Percentiles rank a stretch among this genome's conserved stretches.
These are phyloP conservation scores for Ennomos quercinarius DNA, from an alignment of 2,888 invertebrate species.

Conservation along the genomic window DNA sequence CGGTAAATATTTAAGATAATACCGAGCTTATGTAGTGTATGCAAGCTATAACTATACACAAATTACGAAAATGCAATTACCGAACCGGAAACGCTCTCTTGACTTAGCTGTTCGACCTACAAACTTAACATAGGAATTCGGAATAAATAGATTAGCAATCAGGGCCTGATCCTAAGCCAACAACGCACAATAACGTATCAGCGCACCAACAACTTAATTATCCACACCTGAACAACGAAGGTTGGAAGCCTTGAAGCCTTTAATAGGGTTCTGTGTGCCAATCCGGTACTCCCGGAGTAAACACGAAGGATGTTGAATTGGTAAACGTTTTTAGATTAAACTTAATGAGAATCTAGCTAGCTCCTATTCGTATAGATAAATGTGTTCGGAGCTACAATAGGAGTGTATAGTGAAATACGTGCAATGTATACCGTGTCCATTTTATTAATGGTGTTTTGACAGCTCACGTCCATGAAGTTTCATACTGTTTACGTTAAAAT, in stretches of 20 bases:
- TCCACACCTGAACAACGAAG: constrained; percentile 23
- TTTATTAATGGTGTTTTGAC: too few species aligned
- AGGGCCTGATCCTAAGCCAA: constrained; percentile 38
- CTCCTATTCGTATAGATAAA: too few species aligned
- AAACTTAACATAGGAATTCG: constrained; percentile 35
- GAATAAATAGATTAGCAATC: constrained; percentile 43
- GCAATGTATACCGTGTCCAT: too few species aligned
- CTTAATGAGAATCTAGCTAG: neutral
- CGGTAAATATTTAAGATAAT: too few species aligned
- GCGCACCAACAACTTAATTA: constrained; percentile 39
- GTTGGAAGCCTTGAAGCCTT: constrained; percentile 11
- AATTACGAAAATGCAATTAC: too few species aligned
- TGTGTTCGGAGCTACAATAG: too few species aligned
- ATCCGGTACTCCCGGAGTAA: constrained; percentile 4
- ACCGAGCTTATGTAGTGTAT: too few species aligned
- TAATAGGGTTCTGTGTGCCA: constrained; percentile 12
- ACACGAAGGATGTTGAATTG: constrained; percentile 7
- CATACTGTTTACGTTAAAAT: too few species aligned
- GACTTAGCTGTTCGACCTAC: constrained; percentile 3
- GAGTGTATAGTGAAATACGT: too few species aligned
- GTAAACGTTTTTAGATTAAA: constrained; percentile 20
- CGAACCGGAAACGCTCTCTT: constrained; percentile 1
- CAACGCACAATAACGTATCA: constrained; percentile 36
- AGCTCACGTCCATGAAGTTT: too few species aligned
- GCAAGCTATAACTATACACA: too few species aligned